Evolutionary conservation across 35 echinoderm and acorn worm species (phyloP), one percentile per base, ranked within the genome.

Genomic region (Stichopus chloronotus): DNA sequence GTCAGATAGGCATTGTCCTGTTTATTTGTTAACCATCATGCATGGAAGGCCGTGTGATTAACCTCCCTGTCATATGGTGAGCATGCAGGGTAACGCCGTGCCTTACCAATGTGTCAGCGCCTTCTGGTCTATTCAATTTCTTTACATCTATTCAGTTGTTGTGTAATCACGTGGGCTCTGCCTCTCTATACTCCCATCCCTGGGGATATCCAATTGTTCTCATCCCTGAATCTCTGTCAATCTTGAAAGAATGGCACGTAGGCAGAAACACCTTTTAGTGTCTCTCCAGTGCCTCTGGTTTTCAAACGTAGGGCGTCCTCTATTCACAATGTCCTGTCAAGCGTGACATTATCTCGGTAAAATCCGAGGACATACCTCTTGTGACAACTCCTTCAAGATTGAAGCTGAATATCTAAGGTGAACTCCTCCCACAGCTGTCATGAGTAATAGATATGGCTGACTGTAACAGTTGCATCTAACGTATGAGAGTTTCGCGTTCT

Each of bases 141-240:
- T 19, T 65, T 65, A 65, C 61, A 19, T 65, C 61, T 65, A 65
- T 65, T 65, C 61, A 65, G 30, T 65, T 65, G 61, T 65, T 0
- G 19, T 65, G 19, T 17, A 17, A 14, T 65, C 61, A 65, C 61
- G 61, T 65, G 61, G 61, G 19, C 19, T 65, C 61, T 65, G 5
- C 61, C 19, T 55, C 52, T 83, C 80, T 83, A 5, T 83, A 43
- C 53, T 53, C 52, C 43, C 52, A 83, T 83, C 80, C 80, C 80
- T 56, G 43, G 80, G 80, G 80, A 83, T 52, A 56, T 20, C 55
- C 30, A 6, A 83, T 83, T 83, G 80, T 83, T 83, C 53, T 83
- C 30, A 43, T 43, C 30, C 30, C 30, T 43, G 30, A 43, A 43
- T 43, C 30, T 43, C 80, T 83, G 43, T 55, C 80, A 83, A 83